A percentile compares a stretch with the other conserved stretches of the same genome.
Conservation (phyloP, 2,888 invertebrate genomes). For the Nematopogon swammerdamellus region DNA sequence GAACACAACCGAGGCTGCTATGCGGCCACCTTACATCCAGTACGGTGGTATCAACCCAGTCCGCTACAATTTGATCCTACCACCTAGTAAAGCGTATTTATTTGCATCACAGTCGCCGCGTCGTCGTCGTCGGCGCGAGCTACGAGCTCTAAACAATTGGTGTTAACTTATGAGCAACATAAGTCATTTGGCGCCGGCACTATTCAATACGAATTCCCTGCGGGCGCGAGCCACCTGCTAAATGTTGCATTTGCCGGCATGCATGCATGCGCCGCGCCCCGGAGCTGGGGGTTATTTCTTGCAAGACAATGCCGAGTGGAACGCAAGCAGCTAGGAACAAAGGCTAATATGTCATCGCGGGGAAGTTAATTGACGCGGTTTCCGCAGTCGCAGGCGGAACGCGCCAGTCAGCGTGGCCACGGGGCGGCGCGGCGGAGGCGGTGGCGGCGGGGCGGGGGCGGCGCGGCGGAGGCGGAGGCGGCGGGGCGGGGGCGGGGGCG, state of each 20-base stretch:
- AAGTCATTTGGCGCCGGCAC: background rate
- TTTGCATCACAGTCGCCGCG: too few species aligned
- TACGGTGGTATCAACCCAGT: too few species aligned
- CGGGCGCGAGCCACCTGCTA: background rate
- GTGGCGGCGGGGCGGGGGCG: too few species aligned
- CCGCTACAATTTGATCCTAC: too few species aligned
- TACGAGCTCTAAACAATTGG: background rate
- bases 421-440: too few species aligned
- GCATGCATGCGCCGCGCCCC: background rate
- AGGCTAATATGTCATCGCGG: constrained; percentile 53
- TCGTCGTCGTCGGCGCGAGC: too few species aligned
- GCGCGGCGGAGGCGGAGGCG: too few species aligned
- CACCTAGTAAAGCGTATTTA: too few species aligned
- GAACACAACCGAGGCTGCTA: too few species aligned
- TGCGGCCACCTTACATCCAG: too few species aligned
- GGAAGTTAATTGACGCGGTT: constrained; percentile 54
- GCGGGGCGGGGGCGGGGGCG: too few species aligned
- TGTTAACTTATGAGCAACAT: background rate
- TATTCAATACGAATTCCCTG: background rate
- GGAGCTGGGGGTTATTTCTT: constrained; percentile 18
- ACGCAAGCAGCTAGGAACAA: constrained; percentile 28
- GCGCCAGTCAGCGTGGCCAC: constrained; percentile 33
- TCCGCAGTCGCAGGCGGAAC: constrained; percentile 47
- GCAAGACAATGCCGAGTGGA: constrained; percentile 26
- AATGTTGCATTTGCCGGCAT: background rate